Base-by-base conservation (phyloP, 2,113 vertebrate genomes). In the Grammomys surdaster region DNA sequence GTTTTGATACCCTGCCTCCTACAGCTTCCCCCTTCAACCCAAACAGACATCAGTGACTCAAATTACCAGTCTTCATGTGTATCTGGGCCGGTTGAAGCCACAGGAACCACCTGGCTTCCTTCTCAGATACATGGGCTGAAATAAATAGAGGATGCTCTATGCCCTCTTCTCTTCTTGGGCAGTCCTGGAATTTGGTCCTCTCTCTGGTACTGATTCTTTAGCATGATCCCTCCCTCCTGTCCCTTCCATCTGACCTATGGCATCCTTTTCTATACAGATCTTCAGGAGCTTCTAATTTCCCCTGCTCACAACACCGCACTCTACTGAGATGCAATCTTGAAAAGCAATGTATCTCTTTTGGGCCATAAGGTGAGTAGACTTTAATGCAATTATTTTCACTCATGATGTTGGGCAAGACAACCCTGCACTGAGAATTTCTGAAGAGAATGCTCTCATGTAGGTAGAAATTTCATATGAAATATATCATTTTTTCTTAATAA, bases 361-460 rank as follows among this genome's bases (percentile, higher is more conserved):
- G 80, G 65, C 56, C 84, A 94, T 72, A 51, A 81, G 43, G 48
- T 72, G 90, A 93, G 76, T 89, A 90, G 4, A 85, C n/a, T 90
- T 90, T n/a, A 96, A 70, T 58, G 63, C 56, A 58, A 60, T 80
- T 46, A 82, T 90, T 94, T 73, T 76, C 86, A 51, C 40, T 72
- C 31, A 90, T 17, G 65, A 46, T 76, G 33, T 60, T 60, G 28
- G 31, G 85, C 20, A 73, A 36, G 40, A 1, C 22, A 31, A 60
- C 43, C 2, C 26, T 33, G 28, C 43, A 40, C 69, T 91, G 91
- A 78, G 73, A 60, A 93, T 95, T 91, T 87, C 92, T 60, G 36
- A 54, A 90, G 63, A 36, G 11, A 28, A 56, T 69, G 16, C 11
- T 19, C 73, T 73, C 90, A 24, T 36, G 58, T 75, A 82, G 75